These are phyloP conservation scores for Norana najaformis DNA, from an alignment of 2,888 invertebrate species.

Conservation along the genomic window DNA sequence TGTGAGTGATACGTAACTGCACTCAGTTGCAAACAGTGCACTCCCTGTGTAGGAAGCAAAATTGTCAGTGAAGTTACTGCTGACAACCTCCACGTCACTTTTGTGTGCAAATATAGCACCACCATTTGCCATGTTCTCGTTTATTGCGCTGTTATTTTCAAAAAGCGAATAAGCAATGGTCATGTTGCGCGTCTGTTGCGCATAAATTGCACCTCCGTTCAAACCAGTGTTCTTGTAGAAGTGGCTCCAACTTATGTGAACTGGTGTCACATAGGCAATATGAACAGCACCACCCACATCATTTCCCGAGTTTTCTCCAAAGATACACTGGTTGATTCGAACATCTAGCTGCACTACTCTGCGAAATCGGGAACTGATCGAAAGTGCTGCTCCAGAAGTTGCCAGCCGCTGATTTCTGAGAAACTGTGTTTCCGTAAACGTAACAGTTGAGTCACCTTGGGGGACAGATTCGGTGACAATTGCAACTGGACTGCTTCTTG, in stretches of 20 bases:
- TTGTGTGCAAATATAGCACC: background rate
- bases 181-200: background rate
- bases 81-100: background rate
- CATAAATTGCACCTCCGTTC: background rate
- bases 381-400: background rate
- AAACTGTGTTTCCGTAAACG: background rate
- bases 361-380: background rate
- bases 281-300: background rate
- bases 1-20: background rate
- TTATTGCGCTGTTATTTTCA: slow-evolving; percentile 6
- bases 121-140: background rate
- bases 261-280: background rate
- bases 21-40: background rate
- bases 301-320: background rate
- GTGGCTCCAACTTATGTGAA: background rate
- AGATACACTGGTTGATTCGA: background rate
- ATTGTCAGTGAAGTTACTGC: slow-evolving; percentile 14
- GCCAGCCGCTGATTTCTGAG: background rate
- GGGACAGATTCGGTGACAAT: background rate
- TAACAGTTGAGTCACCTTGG: background rate
- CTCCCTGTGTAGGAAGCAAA: background rate
- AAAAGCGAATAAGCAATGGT: background rate
- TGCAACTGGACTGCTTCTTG: background rate
- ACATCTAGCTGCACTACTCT: background rate
- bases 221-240: background rate